Evolutionary conservation across 2,113 vertebrate species (phyloP).

Genomic region (Tympanuchus pallidicinctus): DNA sequence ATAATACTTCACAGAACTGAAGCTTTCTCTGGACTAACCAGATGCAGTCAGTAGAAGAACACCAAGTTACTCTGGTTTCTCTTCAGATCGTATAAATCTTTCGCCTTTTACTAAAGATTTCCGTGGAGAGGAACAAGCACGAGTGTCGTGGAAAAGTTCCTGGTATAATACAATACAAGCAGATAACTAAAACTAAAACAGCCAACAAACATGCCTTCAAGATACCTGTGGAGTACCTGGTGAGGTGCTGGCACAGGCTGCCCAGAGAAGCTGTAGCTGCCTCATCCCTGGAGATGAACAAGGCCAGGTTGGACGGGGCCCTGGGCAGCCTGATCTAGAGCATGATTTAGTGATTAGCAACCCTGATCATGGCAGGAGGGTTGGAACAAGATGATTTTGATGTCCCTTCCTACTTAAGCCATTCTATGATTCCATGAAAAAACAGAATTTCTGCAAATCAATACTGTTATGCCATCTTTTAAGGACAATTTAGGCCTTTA

Average conservation of each 20-base stretch:
- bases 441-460: neutral
- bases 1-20: neutral
- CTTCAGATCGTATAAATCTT: slow-evolving; percentile 56
- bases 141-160: neutral
- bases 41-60: neutral
- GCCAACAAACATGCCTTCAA: neutral
- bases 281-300: too few relatives aligned
- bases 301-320: too few relatives aligned
- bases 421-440: neutral
- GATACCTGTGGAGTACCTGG: neutral
- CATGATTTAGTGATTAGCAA: too few relatives aligned
- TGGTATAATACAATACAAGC: rapidly evolving
- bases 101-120: slow-evolving; percentile 71
- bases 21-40: neutral
- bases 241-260: too few relatives aligned
- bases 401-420: too few relatives aligned
- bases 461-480: too few relatives aligned
- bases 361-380: too few relatives aligned
- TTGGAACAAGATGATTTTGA: too few relatives aligned
- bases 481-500: neutral
- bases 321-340: too few relatives aligned
- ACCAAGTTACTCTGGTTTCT: slow-evolving; percentile 17
- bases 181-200: neutral
- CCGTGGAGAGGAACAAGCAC: slow-evolving; percentile 8
- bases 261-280: too few relatives aligned